Conservation (phyloP, 1,140 invertebrate species). For the Bombus picipes region DNA sequence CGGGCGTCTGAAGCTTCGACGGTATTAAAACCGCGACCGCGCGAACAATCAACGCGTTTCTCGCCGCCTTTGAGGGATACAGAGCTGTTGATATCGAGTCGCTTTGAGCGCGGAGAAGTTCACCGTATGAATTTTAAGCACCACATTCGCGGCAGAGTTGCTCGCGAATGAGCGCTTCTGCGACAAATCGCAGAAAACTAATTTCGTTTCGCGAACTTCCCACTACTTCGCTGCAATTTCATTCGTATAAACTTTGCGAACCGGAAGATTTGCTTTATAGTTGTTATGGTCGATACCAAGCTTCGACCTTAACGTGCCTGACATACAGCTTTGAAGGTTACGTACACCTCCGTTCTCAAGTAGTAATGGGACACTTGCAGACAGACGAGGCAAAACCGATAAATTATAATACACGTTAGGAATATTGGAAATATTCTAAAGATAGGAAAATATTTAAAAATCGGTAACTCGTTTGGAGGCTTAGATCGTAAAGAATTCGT, state of each 20-base stretch:
- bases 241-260: background rate
- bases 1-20: constrained; percentile 28
- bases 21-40: constrained; percentile 53
- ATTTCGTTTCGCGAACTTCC: background rate
- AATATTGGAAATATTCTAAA: too few species aligned
- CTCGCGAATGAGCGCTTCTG: background rate
- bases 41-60: constrained; percentile 65
- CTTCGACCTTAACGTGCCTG: background rate
- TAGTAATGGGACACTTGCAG: background rate
- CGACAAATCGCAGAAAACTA: constrained; percentile 20
- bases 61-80: constrained; percentile 61
- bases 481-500: too few species aligned
- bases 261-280: background rate
- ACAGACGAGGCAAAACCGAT: background rate
- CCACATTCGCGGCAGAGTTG: constrained; percentile 3
- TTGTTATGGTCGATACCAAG: background rate
- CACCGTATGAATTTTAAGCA: constrained; percentile 71
- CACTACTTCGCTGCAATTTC: background rate
- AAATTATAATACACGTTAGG: background rate
- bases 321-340: background rate
- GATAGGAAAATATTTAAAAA: too few species aligned
- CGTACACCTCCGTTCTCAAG: background rate
- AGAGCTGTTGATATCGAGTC: constrained; percentile 63
- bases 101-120: constrained; percentile 61
- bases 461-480: too few species aligned